Base-by-base conservation (phyloP, 2,888 invertebrate genomes). In the Morpho achilles region DNA sequence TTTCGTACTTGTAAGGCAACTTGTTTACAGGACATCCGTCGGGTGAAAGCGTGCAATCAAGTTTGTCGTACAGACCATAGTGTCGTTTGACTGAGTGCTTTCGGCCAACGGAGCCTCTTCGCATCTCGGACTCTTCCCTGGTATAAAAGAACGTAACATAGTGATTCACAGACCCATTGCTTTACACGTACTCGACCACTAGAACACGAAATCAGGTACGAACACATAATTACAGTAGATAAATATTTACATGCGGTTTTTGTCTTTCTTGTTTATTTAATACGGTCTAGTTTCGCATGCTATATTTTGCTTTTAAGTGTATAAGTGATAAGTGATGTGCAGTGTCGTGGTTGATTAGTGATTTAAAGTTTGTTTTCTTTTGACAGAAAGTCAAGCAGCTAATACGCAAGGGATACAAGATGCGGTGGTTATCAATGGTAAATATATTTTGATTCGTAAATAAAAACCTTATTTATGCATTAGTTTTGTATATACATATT, bases 71-170 rank as follows among this genome's bases (percentile, higher is more conserved):
- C 59, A 64, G 67, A 56, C 69, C 64, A 71, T 68, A 63, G 64
- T 57, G 62, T 61, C 50, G 70, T 71, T 50, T 52, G 45, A 70
- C 73, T 70, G 69, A 72, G 76, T 78, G 80, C 80, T 81, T 81
- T 86, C 80, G 83, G 87, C 79, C 62, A 50, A 55, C 54, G 59
- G 53, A 77, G 75, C 74, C 77, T 74, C 64, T 65, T 79, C 78
- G 82, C 87, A 84, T 88, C 88, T 85, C 75, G 79, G 80, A 82
- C 80, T 80, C 86, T 88, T 90, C 88, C 88, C 84, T 83, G 84
- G 88, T 90, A 90, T 90, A 90, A 83, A 90, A 90, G 89, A 85
- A 83, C 75, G 80, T 77, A 77, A 76, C 84, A 74, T 73, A 72
- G 77, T 77, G 78, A 75, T 79, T 76, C 77, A 77, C 79, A 74